Evolutionary conservation across 1,140 invertebrate genomes (phyloP), one percentile per base, ranked within the genome.

Genomic region (Aleiodes sp.): DNA sequence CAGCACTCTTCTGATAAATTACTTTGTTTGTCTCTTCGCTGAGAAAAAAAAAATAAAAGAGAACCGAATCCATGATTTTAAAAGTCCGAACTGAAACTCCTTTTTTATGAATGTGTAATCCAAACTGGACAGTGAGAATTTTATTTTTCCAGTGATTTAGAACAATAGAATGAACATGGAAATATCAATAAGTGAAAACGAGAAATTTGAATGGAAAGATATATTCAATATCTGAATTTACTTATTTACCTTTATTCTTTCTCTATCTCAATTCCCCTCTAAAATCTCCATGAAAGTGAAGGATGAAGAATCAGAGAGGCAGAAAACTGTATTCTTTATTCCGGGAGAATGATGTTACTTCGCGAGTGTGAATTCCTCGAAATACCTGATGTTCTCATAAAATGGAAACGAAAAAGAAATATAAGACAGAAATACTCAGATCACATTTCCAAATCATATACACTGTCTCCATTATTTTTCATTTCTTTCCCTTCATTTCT

Each of bases 11-110:
- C 41, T 52, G 46, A 52, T 52, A 52, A 52, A 52, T 21, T 52
- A 52, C 46, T 52, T 52, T 52, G 46, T 52, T 52, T 52, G n/a
- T 52, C 46, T 24, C 46, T n/a, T n/a, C n/a, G n/a, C n/a, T n/a
- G n/a, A n/a, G n/a, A n/a, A n/a, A n/a, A n/a, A n/a, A n/a, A n/a
- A n/a, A n/a, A n/a, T n/a, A 52, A 52, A 52, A 52, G 26, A 52
- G 19, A 16, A 9, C 19, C 19, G 9, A 24, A 24, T 6, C 46
- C 46, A 9, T 6, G 16, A 52, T 4, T 24, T 2, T 12, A 21
- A 24, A n/a, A n/a, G n/a, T n/a, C n/a, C 16, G 16, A 12, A 21
- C 10, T 52, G 3, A 52, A 52, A 52, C 21, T 24, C 46, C n/a
- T n/a, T n/a, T n/a, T n/a, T n/a, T n/a, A n/a, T n/a, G n/a, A n/a